Conservation (phyloP, 2,888 invertebrate species). For the Prosapia bicincta region DNA sequence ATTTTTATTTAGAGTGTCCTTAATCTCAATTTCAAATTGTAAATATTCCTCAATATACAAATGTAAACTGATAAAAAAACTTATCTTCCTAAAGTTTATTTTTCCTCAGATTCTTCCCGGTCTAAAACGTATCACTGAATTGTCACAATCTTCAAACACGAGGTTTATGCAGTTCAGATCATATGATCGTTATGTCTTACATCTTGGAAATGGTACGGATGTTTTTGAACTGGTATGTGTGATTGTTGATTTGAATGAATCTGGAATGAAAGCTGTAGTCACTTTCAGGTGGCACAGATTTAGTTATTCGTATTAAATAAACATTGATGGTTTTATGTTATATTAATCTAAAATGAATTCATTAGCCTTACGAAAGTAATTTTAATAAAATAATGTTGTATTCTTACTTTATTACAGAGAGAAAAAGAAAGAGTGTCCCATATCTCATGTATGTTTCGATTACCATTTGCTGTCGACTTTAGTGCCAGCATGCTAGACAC, state of each 20-base stretch:
- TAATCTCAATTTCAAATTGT: too few species aligned
- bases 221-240: neutral
- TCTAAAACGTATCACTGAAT: constrained; percentile 95
- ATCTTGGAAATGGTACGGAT: constrained; percentile 88
- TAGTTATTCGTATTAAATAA: too few species aligned
- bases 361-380: too few species aligned
- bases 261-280: neutral
- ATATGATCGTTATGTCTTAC: constrained; percentile 93
- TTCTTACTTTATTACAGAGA: constrained; percentile 60
- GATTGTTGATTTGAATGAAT: neutral
- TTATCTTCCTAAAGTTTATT: too few species aligned
- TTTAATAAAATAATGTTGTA: neutral
- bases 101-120: constrained; percentile 85
- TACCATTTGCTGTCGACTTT: constrained; percentile 98
- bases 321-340: too few species aligned
- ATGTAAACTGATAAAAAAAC: too few species aligned
- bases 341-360: too few species aligned
- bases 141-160: constrained; percentile 98
- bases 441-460: constrained; percentile 98
- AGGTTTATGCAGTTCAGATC: constrained; percentile 99
- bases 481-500: constrained; percentile 99
- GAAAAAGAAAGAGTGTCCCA: constrained; percentile 97
- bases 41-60: too few species aligned
- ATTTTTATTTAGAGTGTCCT: too few species aligned
- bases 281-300: neutral